Conservation (phyloP, 2,113 vertebrate species). For the Cinclus cinclus region DNA sequence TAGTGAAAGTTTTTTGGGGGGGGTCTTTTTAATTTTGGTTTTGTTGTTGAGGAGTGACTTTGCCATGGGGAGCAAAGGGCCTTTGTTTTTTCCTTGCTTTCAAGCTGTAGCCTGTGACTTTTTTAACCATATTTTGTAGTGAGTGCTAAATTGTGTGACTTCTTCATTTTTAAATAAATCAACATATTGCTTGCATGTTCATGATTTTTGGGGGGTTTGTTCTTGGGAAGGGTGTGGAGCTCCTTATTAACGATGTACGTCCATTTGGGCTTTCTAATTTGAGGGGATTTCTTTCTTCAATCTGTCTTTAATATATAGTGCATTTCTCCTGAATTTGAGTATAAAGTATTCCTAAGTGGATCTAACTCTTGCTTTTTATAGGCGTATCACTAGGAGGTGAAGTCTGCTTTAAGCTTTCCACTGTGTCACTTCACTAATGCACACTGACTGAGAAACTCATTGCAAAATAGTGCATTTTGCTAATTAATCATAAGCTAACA, state of each 20-base stretch:
- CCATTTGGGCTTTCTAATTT: constrained; percentile 74
- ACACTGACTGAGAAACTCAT: constrained; percentile 34
- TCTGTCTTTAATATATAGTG: constrained; percentile 31
- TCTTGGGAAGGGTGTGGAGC: constrained; percentile 72
- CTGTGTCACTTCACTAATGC: constrained; percentile 51
- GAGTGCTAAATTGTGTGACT: constrained; percentile 87
- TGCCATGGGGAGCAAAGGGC: constrained; percentile 85
- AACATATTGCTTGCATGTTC: constrained; percentile 84
- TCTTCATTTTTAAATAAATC: constrained; percentile 77
- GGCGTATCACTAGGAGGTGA: constrained; percentile 19
- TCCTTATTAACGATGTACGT: constrained; percentile 78
- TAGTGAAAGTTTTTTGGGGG: constrained; percentile 80
- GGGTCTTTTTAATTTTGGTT: constrained; percentile 77
- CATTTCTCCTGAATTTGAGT: constrained; percentile 7
- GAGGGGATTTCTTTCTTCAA: neutral
- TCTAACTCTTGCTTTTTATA: constrained; percentile 48
- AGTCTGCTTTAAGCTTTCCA: constrained; percentile 40
- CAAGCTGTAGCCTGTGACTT: constrained; percentile 87
- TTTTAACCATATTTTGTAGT: constrained; percentile 84
- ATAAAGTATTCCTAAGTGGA: constrained; percentile 17
- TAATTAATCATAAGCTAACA: constrained; percentile 48
- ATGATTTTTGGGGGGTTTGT: constrained; percentile 66
- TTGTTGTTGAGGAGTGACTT: constrained; percentile 88
- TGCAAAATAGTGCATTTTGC: constrained; percentile 38
- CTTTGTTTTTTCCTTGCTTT: constrained; percentile 77